Base-by-base conservation (phyloP, 1,140 invertebrate genomes). In the Acromyrmex echinatior region DNA sequence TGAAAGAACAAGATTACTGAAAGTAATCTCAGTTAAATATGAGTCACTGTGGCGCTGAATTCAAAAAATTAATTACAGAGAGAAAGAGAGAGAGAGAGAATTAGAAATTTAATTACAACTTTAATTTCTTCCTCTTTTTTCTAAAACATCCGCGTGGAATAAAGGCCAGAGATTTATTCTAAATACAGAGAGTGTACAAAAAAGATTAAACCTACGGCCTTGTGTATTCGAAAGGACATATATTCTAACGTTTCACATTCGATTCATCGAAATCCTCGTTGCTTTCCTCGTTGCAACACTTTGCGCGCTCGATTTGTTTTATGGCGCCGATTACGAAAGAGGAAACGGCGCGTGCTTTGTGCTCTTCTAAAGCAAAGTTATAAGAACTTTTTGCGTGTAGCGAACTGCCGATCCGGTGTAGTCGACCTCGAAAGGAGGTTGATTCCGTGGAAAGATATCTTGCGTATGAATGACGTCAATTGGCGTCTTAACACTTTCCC, bases 371-470 rank as follows among this genome's bases (percentile, higher is more conserved):
- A 25, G 21, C 84, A 45, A 39, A 66, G 21, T 45, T 86, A 14
- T 45, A 53, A 81, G 56, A 14, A 70, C 51, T 84, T 56, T 88
- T 66, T 53, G 45, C 18, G 76, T 49, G 65, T 71, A 73, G 56
- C 71, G 31, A 25, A 88, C 79, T 71, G 65, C 68, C 86, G 86
- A 92, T 89, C 82, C 91, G 81, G 84, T 90, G 74, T 87, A 45
- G 87, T 90, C 86, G 88, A 91, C 90, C 90, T 90, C 90, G 90
- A 93, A 93, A 93, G 91, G 92, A 94, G 94, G 93, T 92, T 92
- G 92, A 93, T 94, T 92, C 88, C 87, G 81, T 77, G 86, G 88
- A 89, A 92, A 91, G 90, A 90, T 88, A 92, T 92, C 91, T 92
- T 76, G 63, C 84, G 86, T 91, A 87, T 60, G 87, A 87, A 71